Evolutionary conservation across 2,888 invertebrate genomes (phyloP).

Genomic region (Tineola bisselliella): DNA sequence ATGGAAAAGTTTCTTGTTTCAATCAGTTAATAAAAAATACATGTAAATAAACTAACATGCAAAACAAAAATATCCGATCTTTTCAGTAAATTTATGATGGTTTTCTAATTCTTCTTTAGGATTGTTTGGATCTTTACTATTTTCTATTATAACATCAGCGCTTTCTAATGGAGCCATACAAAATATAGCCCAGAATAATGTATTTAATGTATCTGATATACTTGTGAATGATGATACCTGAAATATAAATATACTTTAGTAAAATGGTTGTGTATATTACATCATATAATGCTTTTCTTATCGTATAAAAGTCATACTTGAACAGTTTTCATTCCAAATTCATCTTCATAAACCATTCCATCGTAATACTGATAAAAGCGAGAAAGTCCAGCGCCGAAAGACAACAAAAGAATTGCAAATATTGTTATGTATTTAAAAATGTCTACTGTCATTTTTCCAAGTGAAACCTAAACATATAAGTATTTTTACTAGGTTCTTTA

Average conservation of each 20-base stretch:
- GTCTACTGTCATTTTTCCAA: conserved; percentile 75
- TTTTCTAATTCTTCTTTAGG: conserved; percentile 60
- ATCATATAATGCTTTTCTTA: no score
- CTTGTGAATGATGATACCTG: conserved; percentile 70
- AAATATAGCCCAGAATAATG: conserved; percentile 76
- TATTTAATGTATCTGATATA: conserved; percentile 67
- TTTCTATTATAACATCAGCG: conserved; percentile 73
- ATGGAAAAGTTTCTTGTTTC: no score
- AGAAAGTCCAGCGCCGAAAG: conserved; percentile 70
- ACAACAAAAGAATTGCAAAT: conserved; percentile 67
- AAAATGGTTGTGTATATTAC: no score
- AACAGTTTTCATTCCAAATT: conserved; percentile 67
- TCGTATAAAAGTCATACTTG: no score
- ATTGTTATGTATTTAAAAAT: conserved; percentile 71
- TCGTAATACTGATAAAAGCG: conserved; percentile 74
- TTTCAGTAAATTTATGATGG: conserved; percentile 70
- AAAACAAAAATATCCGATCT: conserved; percentile 74
- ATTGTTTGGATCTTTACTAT: conserved; percentile 48
- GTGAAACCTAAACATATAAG: conserved; percentile 56
- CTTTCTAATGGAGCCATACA: conserved; percentile 73
- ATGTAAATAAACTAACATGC: conserved; percentile 43
- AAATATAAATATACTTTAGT: no score
- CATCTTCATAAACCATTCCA: conserved; percentile 69
- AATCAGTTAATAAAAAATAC: no score
- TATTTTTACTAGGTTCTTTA: background rate